Evolutionary conservation across 2,797 vertebrate species (phyloP), one percentile per base, ranked within the genome.

Genomic region (Arctocebus calabarensis): DNA sequence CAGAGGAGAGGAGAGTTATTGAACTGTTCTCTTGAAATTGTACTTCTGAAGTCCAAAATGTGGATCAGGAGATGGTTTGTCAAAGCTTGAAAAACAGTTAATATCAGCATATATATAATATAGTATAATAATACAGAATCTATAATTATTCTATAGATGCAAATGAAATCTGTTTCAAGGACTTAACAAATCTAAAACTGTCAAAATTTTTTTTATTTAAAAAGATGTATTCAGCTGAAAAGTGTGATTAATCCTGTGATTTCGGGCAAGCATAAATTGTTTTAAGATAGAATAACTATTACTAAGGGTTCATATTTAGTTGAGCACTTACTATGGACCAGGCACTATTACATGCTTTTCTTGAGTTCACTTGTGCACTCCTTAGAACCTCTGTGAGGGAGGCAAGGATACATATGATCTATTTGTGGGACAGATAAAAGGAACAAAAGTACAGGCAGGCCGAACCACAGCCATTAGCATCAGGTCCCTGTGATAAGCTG

Each of bases 161-260:
- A 94, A 94, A 88, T 64, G 12, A 86, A 91, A 94, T 68, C 68
- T 74, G 25, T 85, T 95, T 96, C 34, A 71, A 57, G 37, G 84
- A 90, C 40, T 75, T 91, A 68, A 68, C 3, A 70, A 82, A 70
- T 89, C 23, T 95, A 25, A 84, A 87, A 71, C 37, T 68, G 59
- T 78, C 52, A 66, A 90, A 77, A 75, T 71, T 75, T 75, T 8
- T 81, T 81, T 83, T 74, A 22, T 32, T 84, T 84, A 43, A 27
- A 78, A 74, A 94, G 3, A 1, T 57, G 14, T 34, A 64, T 64
- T 84, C 48, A 86, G 73, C 20, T 17, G 22, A 88, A 84, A 84
- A 16, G 16, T 32, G 74, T 68, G 48, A 77, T 66, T 48, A 95
- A 48, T 45, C 59, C 55, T 93, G 32, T 73, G 71, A 22, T 73